phyloP scores from a whole-genome alignment of 1,140 invertebrate genomes.

The Centruroides vittatus region DNA sequence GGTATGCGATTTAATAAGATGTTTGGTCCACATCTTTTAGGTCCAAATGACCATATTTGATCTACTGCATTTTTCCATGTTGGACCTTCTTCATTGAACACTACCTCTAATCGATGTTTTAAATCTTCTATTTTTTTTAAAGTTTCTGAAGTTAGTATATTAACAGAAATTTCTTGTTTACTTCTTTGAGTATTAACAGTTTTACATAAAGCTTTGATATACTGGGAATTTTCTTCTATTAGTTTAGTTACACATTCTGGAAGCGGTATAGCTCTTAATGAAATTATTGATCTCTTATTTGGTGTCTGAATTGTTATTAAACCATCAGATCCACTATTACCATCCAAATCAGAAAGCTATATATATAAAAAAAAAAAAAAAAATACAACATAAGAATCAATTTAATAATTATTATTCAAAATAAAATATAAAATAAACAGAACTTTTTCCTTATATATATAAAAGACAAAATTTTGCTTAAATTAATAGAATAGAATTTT shows the following conservation, averaged over 20 bases:
- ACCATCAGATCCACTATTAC: constrained; percentile 17
- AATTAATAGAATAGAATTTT: no score
- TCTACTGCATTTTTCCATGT: constrained; percentile 43
- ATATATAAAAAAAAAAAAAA: no score
- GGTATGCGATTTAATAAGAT: constrained; percentile 59
- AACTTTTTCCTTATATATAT: no score
- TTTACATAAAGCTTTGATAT: constrained; percentile 41
- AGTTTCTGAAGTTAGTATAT: constrained; percentile 9
- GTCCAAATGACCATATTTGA: constrained; percentile 81
- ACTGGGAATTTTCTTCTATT: constrained; percentile 42
- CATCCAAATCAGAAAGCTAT: background rate
- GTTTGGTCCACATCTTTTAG: constrained; percentile 75
- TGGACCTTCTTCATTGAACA: constrained; percentile 42
- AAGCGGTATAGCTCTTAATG: constrained; percentile 62
- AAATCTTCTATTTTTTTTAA: constrained; percentile 32
- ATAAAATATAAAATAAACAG: no score
- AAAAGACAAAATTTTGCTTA: no score
- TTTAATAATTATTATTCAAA: no score
- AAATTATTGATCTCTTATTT: constrained; percentile 54
- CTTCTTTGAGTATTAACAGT: constrained; percentile 21
- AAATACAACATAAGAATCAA: no score
- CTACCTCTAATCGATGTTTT: constrained; percentile 44
- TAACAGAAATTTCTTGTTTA: background rate
- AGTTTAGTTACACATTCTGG: constrained; percentile 54
- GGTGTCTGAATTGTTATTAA: constrained; percentile 47